Conservation (phyloP, 2,888 invertebrate genomes). For the Apodemia zela region DNA sequence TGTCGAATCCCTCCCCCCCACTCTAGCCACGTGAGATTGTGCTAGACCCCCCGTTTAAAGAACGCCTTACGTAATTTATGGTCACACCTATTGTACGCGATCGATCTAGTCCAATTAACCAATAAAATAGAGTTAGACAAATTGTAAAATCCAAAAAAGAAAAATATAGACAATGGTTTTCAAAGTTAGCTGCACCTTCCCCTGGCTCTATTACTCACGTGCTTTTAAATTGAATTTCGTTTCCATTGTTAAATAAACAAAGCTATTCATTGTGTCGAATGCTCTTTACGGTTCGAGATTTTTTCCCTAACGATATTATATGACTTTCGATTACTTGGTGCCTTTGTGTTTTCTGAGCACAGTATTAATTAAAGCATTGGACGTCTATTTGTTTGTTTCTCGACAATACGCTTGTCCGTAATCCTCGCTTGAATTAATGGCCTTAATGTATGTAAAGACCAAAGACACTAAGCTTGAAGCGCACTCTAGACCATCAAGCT, state of each 20-base stretch:
- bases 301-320: slow-evolving; percentile 8
- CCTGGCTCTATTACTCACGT: neutral
- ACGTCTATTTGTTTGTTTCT: slow-evolving; percentile 7
- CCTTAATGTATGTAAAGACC: slow-evolving; percentile 8
- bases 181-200: neutral
- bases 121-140: too few species aligned
- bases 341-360: neutral
- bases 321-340: slow-evolving; percentile 1
- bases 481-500: neutral
- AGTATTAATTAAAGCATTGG: slow-evolving; percentile 8
- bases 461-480: neutral
- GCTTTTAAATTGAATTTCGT: slow-evolving; percentile 10
- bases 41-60: too few species aligned
- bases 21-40: too few species aligned
- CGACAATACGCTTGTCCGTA: neutral
- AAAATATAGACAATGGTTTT: neutral
- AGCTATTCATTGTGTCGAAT: slow-evolving; percentile 3
- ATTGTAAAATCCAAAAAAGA: neutral
- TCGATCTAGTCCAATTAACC: too few species aligned
- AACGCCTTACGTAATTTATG: too few species aligned
- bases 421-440: neutral
- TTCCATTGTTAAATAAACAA: slow-evolving; percentile 13
- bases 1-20: too few species aligned
- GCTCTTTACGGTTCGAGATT: slow-evolving; percentile 8
- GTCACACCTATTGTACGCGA: too few species aligned